Evolutionary conservation across 2,113 vertebrate species (phyloP), one percentile per base, ranked within the genome.

Genomic region (Synodontis membranacea): DNA sequence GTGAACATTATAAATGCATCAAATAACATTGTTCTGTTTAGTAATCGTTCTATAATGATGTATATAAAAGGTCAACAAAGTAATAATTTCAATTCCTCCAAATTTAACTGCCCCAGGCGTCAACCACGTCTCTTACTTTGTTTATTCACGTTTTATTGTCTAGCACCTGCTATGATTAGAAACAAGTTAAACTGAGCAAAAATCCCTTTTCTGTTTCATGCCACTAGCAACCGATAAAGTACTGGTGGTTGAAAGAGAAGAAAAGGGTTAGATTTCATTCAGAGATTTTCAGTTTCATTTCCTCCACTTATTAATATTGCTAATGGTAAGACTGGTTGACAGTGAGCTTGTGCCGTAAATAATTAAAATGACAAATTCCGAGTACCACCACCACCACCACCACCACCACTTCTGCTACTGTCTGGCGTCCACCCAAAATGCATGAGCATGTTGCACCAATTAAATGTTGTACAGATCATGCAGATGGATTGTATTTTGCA

Each of bases 391-490:
- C n/a, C n/a, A n/a, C 68, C 37, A 25, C 34, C 46, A 48, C 72
- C 39, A 50, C 74, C 42, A 52, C 50, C 31, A 37, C 50, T 54
- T 56, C 76, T 58, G 34, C 78, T 79, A 31, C 48, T 39, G 28
- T 56, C 52, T 80, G 78, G 78, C 78, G 58, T 80, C 10, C 78
- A 80, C 52, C 10, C 52, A 80, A 56, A 80, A 80, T 25, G 21
- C 34, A 56, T 28, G 54, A 80, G 34, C 31, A 3, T 23, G 0
- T 39, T 58, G 52, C 23, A 80, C 23, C 34, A 80, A 15, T 80
- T 58, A 42, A 39, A 58, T 25, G 21, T 28, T 39, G 11, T 28
- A 58, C 78, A 39, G 52, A 80, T 58, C 78, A 25, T 25, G 34
- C 3, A 39, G 10, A n/a, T n/a, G 23, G 52, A 56, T 56, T 80